phyloP scores from a whole-genome alignment of 2,888 invertebrate species.

The Dascillus cervinus region DNA sequence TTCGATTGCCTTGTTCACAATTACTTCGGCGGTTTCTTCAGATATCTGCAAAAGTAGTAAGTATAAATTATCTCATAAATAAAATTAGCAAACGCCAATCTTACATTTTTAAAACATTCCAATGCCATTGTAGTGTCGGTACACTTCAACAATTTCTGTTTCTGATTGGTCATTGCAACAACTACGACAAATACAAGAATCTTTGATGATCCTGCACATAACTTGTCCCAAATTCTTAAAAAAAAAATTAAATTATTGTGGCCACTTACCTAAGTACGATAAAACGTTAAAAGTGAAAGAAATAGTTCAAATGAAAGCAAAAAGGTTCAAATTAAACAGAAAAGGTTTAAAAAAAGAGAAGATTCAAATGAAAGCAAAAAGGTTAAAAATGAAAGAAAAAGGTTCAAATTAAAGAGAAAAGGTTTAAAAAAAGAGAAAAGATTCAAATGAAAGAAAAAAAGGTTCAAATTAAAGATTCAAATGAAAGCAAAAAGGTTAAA shows the following conservation, averaged over 20 bases:
- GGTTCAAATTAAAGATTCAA: too few relatives aligned
- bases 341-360: too few relatives aligned
- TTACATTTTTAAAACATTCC: constrained; percentile 61
- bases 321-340: too few relatives aligned
- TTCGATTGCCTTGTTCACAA: constrained; percentile 80
- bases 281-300: too few relatives aligned
- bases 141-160: constrained; percentile 58
- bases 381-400: too few relatives aligned
- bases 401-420: too few relatives aligned
- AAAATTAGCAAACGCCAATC: constrained; percentile 12
- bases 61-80: constrained; percentile 3
- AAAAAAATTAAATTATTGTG: constrained; percentile 1
- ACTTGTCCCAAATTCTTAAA: constrained; percentile 81
- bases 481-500: too few relatives aligned
- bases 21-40: constrained; percentile 72
- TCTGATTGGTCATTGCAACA: constrained; percentile 62
- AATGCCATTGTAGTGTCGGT: constrained; percentile 52
- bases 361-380: too few relatives aligned
- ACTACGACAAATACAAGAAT: constrained; percentile 73
- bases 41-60: constrained; percentile 53
- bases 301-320: too few relatives aligned
- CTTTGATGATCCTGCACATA: constrained; percentile 77
- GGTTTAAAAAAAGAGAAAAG: too few relatives aligned
- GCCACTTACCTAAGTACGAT: constrained; percentile 1
- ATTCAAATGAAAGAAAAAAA: too few relatives aligned